Percentiles rank a stretch among this genome's conserved stretches.
Conservation (phyloP, 2,888 invertebrate genomes). For the Brassicogethes aeneus region DNA sequence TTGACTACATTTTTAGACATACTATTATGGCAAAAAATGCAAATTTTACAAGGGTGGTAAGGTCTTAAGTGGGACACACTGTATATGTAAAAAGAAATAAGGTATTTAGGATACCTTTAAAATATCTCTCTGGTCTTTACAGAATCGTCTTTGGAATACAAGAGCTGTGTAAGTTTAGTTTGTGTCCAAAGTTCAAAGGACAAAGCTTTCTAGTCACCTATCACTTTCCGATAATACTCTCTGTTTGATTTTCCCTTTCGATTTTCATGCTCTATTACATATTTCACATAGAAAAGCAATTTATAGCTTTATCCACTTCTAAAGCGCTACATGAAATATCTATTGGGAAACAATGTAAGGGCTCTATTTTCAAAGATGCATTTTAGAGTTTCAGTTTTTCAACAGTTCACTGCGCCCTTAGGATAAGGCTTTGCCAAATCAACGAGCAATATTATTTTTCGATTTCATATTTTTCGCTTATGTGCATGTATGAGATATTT, state of each 20-base stretch:
- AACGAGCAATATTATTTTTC: background rate
- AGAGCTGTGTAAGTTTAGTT: too few species aligned
- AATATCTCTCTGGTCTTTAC: too few species aligned
- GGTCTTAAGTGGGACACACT: too few species aligned
- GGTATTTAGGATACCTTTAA: too few species aligned
- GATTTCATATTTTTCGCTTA: too few species aligned
- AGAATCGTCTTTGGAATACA: too few species aligned
- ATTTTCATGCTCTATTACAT: conserved; percentile 3
- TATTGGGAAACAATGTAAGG: conserved; percentile 1
- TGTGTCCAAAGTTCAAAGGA: background rate
- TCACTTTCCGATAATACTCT: background rate
- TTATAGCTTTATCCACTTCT: conserved; percentile 3
- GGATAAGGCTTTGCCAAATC: background rate
- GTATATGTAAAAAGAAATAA: too few species aligned
- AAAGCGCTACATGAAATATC: conserved; percentile 1
- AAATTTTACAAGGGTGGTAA: too few species aligned
- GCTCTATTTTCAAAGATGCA: background rate
- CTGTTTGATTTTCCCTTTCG: background rate
- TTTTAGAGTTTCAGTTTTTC: too few species aligned
- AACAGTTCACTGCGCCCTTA: background rate
- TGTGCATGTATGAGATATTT: too few species aligned
- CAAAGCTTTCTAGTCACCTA: background rate
- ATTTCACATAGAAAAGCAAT: conserved; percentile 3
- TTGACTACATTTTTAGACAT: too few species aligned
- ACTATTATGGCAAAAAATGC: too few species aligned